Conservation (phyloP, 2,888 invertebrate species). For the Netelia virgata region DNA sequence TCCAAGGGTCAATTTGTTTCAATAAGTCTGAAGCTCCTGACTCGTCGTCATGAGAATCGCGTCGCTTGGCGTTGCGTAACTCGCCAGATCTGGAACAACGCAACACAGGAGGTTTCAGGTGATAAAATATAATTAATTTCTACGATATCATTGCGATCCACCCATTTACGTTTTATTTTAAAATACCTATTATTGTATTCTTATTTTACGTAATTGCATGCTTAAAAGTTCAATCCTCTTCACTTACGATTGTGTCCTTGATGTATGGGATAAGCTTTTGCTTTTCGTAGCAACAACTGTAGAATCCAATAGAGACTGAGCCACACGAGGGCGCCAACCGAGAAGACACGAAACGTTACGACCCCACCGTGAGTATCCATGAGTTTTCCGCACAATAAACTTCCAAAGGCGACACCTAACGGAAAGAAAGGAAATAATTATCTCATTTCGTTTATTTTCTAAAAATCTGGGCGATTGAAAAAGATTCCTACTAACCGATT, state of each 20-base stretch:
- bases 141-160: not conserved
- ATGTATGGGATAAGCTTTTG: slow-evolving; percentile 79
- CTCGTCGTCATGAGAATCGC: slow-evolving; percentile 88
- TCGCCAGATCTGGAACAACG: slow-evolving; percentile 83
- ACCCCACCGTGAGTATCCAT: slow-evolving; percentile 89
- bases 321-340: slow-evolving; percentile 88
- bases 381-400: slow-evolving; percentile 91
- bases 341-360: slow-evolving; percentile 90
- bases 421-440: slow-evolving; percentile 21
- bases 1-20: slow-evolving; percentile 62
- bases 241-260: slow-evolving; percentile 83
- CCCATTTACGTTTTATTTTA: not conserved
- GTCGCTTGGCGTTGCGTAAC: slow-evolving; percentile 89
- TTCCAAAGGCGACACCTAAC: slow-evolving; percentile 91
- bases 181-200: not conserved
- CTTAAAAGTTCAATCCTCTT: slow-evolving; percentile 66
- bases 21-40: slow-evolving; percentile 83
- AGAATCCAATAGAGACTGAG: slow-evolving; percentile 80
- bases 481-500: slow-evolving; percentile 85
- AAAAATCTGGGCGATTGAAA: not conserved
- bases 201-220: slow-evolving; percentile 42
- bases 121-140: slow-evolving; percentile 2
- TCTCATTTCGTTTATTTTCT: not conserved
- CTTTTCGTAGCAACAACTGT: slow-evolving; percentile 79
- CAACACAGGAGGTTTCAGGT: slow-evolving; percentile 44